Evolutionary conservation across 2,888 invertebrate species (phyloP).

Genomic region (Nomada fucata): DNA sequence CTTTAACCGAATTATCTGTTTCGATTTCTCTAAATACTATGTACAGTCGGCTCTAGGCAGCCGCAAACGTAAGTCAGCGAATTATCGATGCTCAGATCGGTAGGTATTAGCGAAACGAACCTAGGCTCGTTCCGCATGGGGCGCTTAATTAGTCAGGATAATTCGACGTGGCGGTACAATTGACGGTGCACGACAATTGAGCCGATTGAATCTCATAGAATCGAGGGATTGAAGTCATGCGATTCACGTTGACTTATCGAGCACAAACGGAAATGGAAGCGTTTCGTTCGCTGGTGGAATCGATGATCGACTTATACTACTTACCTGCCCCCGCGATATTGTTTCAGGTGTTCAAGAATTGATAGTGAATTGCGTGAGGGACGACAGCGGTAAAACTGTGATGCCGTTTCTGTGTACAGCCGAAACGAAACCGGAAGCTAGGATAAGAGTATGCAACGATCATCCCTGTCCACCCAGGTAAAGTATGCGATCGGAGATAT

Average conservation of each 20-base stretch:
- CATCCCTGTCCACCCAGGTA: slow-evolving; percentile 97
- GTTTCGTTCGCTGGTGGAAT: background rate
- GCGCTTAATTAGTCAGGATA: slow-evolving; percentile 55
- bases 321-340: background rate
- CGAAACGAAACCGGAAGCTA: slow-evolving; percentile 94
- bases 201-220: slow-evolving; percentile 34
- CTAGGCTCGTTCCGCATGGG: slow-evolving; percentile 33
- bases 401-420: slow-evolving; percentile 95
- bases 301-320: background rate
- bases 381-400: slow-evolving; percentile 94
- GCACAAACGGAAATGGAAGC: background rate
- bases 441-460: slow-evolving; percentile 96
- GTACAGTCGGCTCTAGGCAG: slow-evolving; percentile 17
- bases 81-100: slow-evolving; percentile 54
- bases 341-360: slow-evolving; percentile 89
- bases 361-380: slow-evolving; percentile 94
- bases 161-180: slow-evolving; percentile 61
- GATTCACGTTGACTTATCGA: slow-evolving; percentile 19
- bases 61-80: slow-evolving; percentile 42
- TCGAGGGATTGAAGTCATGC: slow-evolving; percentile 41
- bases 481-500: slow-evolving; percentile 19
- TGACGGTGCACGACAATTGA: slow-evolving; percentile 37
- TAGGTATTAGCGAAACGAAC: slow-evolving; percentile 56
- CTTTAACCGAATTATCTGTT: slow-evolving; percentile 21
- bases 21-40: slow-evolving; percentile 4